Percentiles rank a stretch among this genome's conserved stretches.
Conservation (phyloP, 1,140 invertebrate species). For the Rhizoglyphus robini region DNA sequence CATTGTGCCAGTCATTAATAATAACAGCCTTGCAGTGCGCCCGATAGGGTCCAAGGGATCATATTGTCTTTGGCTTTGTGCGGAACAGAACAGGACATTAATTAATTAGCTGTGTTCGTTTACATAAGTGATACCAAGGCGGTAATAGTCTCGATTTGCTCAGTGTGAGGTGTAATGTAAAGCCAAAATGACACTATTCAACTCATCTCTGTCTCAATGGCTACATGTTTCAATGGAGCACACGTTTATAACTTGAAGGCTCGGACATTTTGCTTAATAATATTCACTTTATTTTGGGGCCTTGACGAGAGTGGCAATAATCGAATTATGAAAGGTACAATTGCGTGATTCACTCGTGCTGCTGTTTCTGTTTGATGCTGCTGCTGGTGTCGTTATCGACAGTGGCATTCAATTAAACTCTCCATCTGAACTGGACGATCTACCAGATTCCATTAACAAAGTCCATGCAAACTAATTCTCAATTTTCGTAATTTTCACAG, state of each 20-base stretch:
- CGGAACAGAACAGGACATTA: background rate
- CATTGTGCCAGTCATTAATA: no score
- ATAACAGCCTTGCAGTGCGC: no score
- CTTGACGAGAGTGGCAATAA: background rate
- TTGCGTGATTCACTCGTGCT: background rate
- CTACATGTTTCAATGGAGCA: no score
- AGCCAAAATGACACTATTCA: no score
- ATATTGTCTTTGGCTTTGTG: background rate
- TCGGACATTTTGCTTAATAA: background rate
- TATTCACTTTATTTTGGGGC: background rate
- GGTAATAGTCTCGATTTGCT: background rate
- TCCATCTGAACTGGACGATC: no score
- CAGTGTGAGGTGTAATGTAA: background rate
- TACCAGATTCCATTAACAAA: no score
- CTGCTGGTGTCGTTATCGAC: background rate
- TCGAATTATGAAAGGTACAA: background rate
- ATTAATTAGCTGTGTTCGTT: slow-evolving; percentile 6
- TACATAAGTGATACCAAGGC: no score
- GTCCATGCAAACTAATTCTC: no score
- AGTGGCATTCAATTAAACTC: slow-evolving; percentile 4
- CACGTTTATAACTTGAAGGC: no score
- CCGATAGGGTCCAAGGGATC: background rate
- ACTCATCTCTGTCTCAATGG: no score
- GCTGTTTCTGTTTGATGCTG: background rate
- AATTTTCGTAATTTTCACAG: no score